Conservation (phyloP, 2,888 invertebrate species). For the Psylliodes chrysocephalus region DNA sequence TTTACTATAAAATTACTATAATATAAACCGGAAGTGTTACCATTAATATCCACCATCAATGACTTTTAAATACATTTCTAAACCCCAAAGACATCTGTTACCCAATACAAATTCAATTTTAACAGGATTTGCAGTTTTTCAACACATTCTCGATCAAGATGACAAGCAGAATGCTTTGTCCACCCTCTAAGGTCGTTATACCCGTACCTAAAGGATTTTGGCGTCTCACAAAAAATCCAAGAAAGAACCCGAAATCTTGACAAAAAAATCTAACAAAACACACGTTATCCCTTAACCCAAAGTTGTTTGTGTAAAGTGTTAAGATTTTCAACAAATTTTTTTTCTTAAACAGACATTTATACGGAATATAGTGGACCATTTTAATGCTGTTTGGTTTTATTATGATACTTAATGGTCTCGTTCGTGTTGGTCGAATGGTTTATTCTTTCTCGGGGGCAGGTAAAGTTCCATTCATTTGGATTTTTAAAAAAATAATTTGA, state of each 20-base stretch:
- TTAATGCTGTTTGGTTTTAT: too few species aligned
- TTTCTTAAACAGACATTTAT: conserved; percentile 41
- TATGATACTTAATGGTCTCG: too few species aligned
- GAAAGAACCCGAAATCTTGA: conserved; percentile 25
- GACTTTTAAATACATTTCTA: not conserved
- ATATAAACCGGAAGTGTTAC: too few species aligned
- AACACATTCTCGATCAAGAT: conserved; percentile 43
- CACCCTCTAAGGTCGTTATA: conserved; percentile 40
- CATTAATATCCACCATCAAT: too few species aligned
- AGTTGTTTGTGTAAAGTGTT: conserved; percentile 45
- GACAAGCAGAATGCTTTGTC: conserved; percentile 44
- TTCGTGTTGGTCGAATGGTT: conserved; percentile 32
- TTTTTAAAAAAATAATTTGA: conserved; percentile 44
- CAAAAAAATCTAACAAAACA: conserved; percentile 33
- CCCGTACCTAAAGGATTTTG: conserved; percentile 44
- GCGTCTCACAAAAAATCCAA: conserved; percentile 25
- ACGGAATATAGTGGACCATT: conserved; percentile 24
- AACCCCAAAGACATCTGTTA: conserved; percentile 29
- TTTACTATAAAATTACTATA: too few species aligned
- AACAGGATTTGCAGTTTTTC: conserved; percentile 45
- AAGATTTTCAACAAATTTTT: conserved; percentile 40
- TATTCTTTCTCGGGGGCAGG: conserved; percentile 37
- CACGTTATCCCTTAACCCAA: conserved; percentile 31
- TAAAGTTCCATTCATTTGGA: conserved; percentile 42
- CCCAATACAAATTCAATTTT: conserved; percentile 29